A percentile compares a stretch with the other conserved stretches of the same genome.
Conservation (phyloP, 1,140 invertebrate genomes). For the Bursaphelenchus mucronatus region DNA sequence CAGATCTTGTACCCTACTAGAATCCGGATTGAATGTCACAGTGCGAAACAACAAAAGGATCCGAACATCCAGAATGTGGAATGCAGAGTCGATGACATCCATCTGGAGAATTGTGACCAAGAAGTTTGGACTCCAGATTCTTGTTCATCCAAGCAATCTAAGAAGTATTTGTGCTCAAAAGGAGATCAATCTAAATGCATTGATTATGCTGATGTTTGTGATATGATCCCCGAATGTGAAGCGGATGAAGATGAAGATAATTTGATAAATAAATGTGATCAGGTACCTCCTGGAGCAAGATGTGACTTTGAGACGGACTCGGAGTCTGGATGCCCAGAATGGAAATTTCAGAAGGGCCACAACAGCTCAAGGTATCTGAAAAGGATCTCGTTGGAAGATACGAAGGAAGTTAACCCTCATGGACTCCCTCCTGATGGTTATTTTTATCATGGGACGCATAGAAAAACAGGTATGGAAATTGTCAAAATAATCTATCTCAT, state of each 20-base stretch:
- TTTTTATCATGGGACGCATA: conserved; percentile 26
- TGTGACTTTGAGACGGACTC: conserved; percentile 39
- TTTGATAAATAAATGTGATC: conserved; percentile 37
- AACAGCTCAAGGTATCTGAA: conserved; percentile 15
- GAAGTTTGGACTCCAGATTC: conserved; percentile 22
- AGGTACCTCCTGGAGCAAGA: conserved; percentile 42
- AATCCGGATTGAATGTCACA: conserved; percentile 48
- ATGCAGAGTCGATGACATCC: conserved; percentile 41
- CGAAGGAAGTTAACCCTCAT: conserved; percentile 14
- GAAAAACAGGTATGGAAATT: conserved; percentile 1
- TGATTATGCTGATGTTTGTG: conserved; percentile 35
- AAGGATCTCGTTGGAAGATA: conserved; percentile 18
- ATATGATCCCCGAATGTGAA: conserved; percentile 37
- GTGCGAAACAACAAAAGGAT: conserved; percentile 10
- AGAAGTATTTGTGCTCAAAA: conserved; percentile 34
- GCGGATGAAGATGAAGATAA: conserved; percentile 42
- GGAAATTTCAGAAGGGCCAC: conserved; percentile 27
- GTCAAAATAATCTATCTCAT: background rate
- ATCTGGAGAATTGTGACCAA: conserved; percentile 41
- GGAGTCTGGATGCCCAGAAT: conserved; percentile 37
- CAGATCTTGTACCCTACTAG: conserved; percentile 41
- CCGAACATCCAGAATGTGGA: conserved; percentile 30
- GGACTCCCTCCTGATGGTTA: conserved; percentile 42
- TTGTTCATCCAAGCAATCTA: background rate
- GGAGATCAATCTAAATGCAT: conserved; percentile 23